These are phyloP conservation scores for Forbesichthys papilliferus DNA, from an alignment of 2,113 vertebrate genomes.

Conservation along the genomic window DNA sequence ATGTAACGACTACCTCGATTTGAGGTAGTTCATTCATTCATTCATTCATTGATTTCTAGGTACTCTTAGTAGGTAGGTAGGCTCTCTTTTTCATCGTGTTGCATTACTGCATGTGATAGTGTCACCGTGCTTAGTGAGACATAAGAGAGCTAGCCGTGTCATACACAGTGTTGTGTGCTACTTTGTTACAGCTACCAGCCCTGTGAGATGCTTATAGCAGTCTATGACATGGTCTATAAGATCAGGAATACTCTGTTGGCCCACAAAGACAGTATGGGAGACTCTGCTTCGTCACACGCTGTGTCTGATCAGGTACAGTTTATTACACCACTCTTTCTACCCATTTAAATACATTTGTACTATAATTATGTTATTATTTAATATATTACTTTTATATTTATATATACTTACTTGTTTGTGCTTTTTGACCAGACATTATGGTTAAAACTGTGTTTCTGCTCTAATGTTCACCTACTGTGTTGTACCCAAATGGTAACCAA, in stretches of 20 bases:
- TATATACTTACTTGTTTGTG: no score
- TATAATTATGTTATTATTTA: no score
- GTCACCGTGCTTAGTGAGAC: background rate
- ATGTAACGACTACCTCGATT: no score
- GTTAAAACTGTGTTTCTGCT: no score
- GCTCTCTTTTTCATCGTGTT: background rate
- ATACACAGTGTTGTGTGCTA: slow-evolving; percentile 12
- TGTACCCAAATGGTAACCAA: no score
- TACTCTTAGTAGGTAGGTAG: background rate
- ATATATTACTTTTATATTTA: no score
- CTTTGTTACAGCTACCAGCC: slow-evolving; percentile 72
- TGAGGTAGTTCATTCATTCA: background rate
- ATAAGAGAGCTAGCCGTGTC: background rate
- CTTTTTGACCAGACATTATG: no score
- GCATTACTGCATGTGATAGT: slow-evolving; percentile 1
- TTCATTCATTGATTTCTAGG: background rate
- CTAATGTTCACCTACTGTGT: no score
- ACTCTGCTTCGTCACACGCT: slow-evolving; percentile 47
- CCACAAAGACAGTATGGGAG: slow-evolving; percentile 68
- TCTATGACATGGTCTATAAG: slow-evolving; percentile 79
- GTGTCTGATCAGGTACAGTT: slow-evolving; percentile 67
- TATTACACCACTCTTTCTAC: background rate
- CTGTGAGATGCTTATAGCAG: slow-evolving; percentile 73
- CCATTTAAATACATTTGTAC: background rate
- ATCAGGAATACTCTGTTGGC: slow-evolving; percentile 75